Base-by-base conservation (phyloP, 2,888 invertebrate species). In the Spodoptera picta region DNA sequence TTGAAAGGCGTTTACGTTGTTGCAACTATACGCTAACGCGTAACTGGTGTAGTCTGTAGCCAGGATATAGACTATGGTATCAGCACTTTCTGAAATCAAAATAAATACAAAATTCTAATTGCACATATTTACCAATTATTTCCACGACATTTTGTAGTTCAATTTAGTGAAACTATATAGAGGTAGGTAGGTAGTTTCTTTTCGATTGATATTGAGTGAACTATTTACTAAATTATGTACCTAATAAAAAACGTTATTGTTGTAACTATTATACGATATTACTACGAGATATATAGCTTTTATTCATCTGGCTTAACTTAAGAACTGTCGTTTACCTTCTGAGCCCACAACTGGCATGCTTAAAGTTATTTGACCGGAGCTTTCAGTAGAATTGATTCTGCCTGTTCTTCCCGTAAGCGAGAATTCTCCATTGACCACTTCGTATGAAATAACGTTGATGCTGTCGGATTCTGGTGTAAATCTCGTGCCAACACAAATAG, bases 1-100 rank as follows among this genome's bases (percentile, higher is more conserved):
- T 10, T 46, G 19, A 0, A n/a, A 4, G 19, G 1, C 5, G 36
- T 11, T 84, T 9, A 91, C 36, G 62, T 94, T 88, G 6, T 66
- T 81, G 59, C 97, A 97, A 60, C 95, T 96, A 94, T 96, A 97
- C 0, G 96, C 95, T 2, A 97, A 92, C 0, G 96, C 93, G 77
- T 96, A 96, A 46, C 89, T 90, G 0, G 90, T 87, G 83, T 97
- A 97, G 84, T 97, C 96, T 0, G 97, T 96, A 5, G 91, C 95
- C 49, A 97, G 82, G 14, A 97, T 90, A 93, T 95, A 96, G 4
- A 92, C 63, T 0, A 83, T 67, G 3, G 80, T 87, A n/a, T 51
- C 55, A 10, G 41, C 6, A 0, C 4, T 48, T 41, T 56, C 60
- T 65, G 46, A 6, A 65, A 59, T 3, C 31, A 48, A n/a, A 46